phyloP scores from a whole-genome alignment of 2,113 vertebrate species.

The Ovis canadensis region DNA sequence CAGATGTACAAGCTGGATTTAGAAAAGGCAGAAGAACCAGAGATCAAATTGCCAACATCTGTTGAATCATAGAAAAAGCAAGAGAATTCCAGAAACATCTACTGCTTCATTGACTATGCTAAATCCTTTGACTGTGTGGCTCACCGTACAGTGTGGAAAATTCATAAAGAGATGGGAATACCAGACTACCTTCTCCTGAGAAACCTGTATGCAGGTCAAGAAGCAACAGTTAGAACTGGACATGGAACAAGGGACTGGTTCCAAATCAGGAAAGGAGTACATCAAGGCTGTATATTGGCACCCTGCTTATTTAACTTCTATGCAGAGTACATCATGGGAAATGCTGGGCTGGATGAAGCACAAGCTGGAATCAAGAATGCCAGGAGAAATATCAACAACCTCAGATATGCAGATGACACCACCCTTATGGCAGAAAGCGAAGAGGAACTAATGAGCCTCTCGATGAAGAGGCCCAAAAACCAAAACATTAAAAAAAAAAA shows the following conservation, averaged over 20 bases:
- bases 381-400: not conserved
- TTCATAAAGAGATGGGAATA: not conserved
- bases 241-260: not conserved
- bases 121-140: not conserved
- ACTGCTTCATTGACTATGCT: not conserved
- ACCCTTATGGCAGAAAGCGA: not conserved
- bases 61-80: not conserved
- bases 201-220: not conserved
- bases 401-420: not conserved
- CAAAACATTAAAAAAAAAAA: not conserved
- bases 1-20: not conserved
- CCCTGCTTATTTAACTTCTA: not conserved
- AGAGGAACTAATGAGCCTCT: not conserved
- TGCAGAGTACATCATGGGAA: not conserved
- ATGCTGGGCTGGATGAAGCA: not conserved
- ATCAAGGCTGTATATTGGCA: not conserved
- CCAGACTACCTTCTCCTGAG: not conserved
- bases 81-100: not conserved
- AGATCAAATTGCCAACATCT: not conserved
- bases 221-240: not conserved
- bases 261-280: not conserved
- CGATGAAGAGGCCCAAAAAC: not conserved
- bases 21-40: not conserved
- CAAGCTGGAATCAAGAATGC: not conserved
- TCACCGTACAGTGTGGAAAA: not conserved